Percentiles rank a stretch among this genome's conserved stretches.
phyloP scores from a whole-genome alignment of 2,113 vertebrate genomes.

The Mesitornis unicolor region DNA sequence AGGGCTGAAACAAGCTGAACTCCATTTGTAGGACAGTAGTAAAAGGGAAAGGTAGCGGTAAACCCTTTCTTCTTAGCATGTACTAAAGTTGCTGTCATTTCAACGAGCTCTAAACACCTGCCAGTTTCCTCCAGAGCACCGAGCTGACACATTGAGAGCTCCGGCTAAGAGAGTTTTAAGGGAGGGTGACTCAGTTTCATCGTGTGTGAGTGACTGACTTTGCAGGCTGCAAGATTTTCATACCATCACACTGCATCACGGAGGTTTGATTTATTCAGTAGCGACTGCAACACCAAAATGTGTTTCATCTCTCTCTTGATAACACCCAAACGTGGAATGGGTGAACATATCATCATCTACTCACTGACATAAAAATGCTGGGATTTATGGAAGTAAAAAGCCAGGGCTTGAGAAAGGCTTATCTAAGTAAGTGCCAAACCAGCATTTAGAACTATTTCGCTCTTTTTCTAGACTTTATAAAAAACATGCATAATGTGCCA shows the following conservation, averaged over 20 bases:
- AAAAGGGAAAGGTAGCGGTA: not conserved
- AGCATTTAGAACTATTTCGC: not conserved
- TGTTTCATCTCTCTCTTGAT: conserved; percentile 76
- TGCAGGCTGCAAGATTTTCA: not conserved
- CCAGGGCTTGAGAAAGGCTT: not conserved
- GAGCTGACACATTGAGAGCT: conserved; percentile 47
- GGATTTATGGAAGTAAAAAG: conserved; percentile 33
- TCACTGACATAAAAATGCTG: not conserved
- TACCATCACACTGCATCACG: not conserved
- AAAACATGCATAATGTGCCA: not conserved
- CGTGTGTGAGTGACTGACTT: conserved; percentile 14
- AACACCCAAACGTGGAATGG: conserved; percentile 28
- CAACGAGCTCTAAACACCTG: not conserved
- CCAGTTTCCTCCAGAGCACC: not conserved
- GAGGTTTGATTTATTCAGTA: conserved; percentile 77
- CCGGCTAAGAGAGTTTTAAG: not conserved
- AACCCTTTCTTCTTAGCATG: not conserved
- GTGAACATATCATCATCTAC: conserved; percentile 27
- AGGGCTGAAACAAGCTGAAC: not conserved
- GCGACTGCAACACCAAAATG: conserved; percentile 80
- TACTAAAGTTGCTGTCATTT: not conserved
- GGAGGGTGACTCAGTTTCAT: conserved; percentile 23
- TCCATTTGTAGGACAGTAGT: not conserved
- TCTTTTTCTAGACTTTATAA: not conserved
- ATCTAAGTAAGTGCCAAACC: not conserved